phyloP scores from a whole-genome alignment of 2,113 vertebrate genomes.

The Elachura formosa region DNA sequence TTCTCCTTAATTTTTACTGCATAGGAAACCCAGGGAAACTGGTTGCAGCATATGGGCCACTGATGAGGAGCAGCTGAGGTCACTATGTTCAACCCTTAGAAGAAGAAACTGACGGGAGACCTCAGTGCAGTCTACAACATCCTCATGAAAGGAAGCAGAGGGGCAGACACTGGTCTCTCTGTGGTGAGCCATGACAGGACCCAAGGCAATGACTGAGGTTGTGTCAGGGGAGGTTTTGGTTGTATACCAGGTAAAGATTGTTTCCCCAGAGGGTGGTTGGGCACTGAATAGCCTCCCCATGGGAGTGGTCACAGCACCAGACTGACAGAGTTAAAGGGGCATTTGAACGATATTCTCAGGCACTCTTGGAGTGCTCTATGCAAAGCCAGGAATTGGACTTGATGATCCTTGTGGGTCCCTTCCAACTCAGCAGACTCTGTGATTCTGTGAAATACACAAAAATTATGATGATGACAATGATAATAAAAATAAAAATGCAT shows the following conservation, averaged over 20 bases:
- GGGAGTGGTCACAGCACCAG: background rate
- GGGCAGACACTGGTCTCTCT: background rate
- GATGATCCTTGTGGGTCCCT: background rate
- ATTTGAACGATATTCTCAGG: background rate
- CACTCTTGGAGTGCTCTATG: background rate
- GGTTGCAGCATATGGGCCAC: background rate
- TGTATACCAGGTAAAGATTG: background rate
- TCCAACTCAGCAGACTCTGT: background rate
- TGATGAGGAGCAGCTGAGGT: background rate
- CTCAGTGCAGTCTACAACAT: background rate
- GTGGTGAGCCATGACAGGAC: background rate
- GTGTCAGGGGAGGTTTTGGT: background rate
- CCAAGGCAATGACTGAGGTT: fast-evolving
- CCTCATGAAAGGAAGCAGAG: background rate
- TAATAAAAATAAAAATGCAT: background rate
- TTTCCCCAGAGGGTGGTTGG: background rate
- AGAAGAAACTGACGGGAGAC: background rate
- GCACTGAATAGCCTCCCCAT: background rate
- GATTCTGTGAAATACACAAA: background rate
- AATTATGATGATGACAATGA: background rate
- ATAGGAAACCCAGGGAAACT: background rate
- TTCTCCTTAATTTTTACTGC: background rate
- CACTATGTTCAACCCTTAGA: background rate
- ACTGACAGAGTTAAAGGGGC: background rate
- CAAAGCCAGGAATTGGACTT: background rate